A percentile compares a stretch with the other conserved stretches of the same genome.
Evolutionary conservation across 2,888 invertebrate species (phyloP).

Genomic region (Aethes cnicana): DNA sequence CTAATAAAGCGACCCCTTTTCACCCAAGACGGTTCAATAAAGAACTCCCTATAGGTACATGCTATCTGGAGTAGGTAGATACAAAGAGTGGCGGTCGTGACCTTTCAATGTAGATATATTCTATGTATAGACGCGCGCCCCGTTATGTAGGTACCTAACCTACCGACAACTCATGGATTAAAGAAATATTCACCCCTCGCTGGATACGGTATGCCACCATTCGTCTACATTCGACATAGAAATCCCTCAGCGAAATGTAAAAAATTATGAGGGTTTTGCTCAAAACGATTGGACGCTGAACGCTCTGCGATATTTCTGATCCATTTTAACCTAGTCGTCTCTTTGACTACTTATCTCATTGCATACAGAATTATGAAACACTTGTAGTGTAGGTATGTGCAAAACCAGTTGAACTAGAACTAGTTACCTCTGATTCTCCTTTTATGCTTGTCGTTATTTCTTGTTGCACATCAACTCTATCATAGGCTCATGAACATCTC

Average conservation of each 20-base stretch:
- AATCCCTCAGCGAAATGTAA: neutral
- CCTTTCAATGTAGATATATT: slow-evolving; percentile 68
- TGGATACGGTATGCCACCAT: slow-evolving; percentile 41
- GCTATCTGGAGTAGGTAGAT: slow-evolving; percentile 66
- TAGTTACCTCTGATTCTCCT: too few relatives aligned
- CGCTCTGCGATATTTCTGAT: too few relatives aligned
- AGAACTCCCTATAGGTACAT: slow-evolving; percentile 77
- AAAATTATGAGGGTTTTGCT: neutral
- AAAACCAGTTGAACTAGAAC: too few relatives aligned
- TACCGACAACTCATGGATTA: slow-evolving; percentile 55
- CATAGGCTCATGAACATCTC: too few relatives aligned
- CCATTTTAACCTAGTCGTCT: too few relatives aligned
- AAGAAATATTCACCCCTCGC: slow-evolving; percentile 50
- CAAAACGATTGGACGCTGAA: too few relatives aligned
- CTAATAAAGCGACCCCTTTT: slow-evolving; percentile 79
- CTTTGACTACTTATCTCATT: too few relatives aligned
- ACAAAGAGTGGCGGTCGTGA: slow-evolving; percentile 74
- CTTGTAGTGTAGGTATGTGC: too few relatives aligned
- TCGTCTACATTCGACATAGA: slow-evolving; percentile 17
- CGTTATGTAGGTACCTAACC: too few relatives aligned
- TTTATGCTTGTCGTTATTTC: too few relatives aligned
- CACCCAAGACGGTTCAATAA: slow-evolving; percentile 77
- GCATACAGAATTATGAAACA: too few relatives aligned
- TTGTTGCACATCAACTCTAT: too few relatives aligned
- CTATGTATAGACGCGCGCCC: slow-evolving; percentile 57